phyloP scores from a whole-genome alignment of 1,140 invertebrate genomes.

The Medauroidea extradentata region DNA sequence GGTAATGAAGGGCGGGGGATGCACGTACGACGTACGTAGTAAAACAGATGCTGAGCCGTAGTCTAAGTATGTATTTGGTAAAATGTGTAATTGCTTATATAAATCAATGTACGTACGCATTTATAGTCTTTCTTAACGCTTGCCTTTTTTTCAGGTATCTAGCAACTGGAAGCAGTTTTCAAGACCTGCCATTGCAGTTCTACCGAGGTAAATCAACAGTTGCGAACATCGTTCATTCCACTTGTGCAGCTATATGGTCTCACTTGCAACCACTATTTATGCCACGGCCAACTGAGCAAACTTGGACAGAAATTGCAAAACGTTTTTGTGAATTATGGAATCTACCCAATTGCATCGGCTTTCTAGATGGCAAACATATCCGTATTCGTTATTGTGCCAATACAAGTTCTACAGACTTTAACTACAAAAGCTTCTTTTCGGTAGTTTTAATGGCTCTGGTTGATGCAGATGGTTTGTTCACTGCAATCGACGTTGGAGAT shows the following conservation, averaged over 20 bases:
- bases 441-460: constrained; percentile 33
- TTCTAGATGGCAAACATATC: constrained; percentile 42
- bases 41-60: neutral
- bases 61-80: too few relatives aligned
- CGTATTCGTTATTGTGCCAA: constrained; percentile 27
- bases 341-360: constrained; percentile 38
- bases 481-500: constrained; percentile 31
- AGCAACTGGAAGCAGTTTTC: constrained; percentile 2
- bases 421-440: constrained; percentile 40
- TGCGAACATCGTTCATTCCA: neutral
- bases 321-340: constrained; percentile 39
- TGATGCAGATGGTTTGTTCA: constrained; percentile 32
- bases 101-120: neutral
- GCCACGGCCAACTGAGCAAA: constrained; percentile 8
- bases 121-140: neutral
- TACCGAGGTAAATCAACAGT: neutral
- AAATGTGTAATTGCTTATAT: too few relatives aligned
- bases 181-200: neutral
- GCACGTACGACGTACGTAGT: too few relatives aligned
- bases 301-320: constrained; percentile 19
- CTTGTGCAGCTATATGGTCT: neutral
- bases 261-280: constrained; percentile 22
- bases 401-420: constrained; percentile 35
- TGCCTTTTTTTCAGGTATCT: neutral
- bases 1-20: neutral